Conservation (phyloP, 2,888 invertebrate species). For the Hypolimnas misippus region DNA sequence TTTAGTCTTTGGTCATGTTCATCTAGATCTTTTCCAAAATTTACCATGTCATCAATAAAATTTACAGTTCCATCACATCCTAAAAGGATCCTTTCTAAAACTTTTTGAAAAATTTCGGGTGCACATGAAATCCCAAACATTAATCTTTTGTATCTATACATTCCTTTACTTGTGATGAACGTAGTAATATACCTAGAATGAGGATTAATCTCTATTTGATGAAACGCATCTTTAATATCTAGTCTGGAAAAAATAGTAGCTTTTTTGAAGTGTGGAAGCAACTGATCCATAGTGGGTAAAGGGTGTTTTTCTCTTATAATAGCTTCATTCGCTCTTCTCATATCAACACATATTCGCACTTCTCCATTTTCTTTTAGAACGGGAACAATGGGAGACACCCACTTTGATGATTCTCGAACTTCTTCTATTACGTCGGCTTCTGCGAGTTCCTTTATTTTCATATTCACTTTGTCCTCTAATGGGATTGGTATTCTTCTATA, state of each 20-base stretch:
- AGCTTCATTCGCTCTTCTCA: too few relatives aligned
- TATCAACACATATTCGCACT: too few relatives aligned
- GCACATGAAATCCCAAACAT: constrained; percentile 57
- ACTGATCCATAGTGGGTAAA: constrained; percentile 17
- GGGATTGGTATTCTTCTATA: too few relatives aligned
- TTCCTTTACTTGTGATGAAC: constrained; percentile 51
- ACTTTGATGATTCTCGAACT: too few relatives aligned
- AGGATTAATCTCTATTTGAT: constrained; percentile 58
- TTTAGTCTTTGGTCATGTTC: too few relatives aligned
- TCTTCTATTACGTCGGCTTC: too few relatives aligned
- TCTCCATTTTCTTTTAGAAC: too few relatives aligned
- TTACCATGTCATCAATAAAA: too few relatives aligned
- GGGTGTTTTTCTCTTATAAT: constrained; percentile 27
- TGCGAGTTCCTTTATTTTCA: too few relatives aligned
- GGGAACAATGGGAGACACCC: too few relatives aligned
- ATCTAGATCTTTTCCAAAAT: too few relatives aligned
- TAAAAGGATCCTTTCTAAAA: constrained; percentile 44
- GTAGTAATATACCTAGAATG: constrained; percentile 43
- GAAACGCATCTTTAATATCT: constrained; percentile 50
- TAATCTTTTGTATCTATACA: constrained; percentile 59
- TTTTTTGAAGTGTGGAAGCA: constrained; percentile 42
- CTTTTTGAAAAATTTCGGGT: constrained; percentile 45
- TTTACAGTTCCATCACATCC: constrained; percentile 43
- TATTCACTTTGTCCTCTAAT: too few relatives aligned
- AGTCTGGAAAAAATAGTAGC: constrained; percentile 39